A percentile compares a stretch with the other conserved stretches of the same genome.
Evolutionary conservation across 1,140 invertebrate genomes (phyloP).

Genomic region (Subanguina moxae): DNA sequence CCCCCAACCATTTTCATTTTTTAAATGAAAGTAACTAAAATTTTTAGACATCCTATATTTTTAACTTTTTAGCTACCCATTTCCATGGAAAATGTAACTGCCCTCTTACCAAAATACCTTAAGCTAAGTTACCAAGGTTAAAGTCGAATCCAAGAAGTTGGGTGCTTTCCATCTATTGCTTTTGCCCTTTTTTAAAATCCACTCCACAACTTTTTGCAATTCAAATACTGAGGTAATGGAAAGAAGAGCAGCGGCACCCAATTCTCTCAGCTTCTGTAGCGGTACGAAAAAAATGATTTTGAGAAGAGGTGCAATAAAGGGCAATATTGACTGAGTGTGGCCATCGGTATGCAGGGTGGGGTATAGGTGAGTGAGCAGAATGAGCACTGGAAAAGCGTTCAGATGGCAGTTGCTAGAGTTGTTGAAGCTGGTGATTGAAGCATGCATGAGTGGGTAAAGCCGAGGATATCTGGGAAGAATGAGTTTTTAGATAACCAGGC

Average conservation of each 20-base stretch:
- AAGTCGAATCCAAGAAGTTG: background rate
- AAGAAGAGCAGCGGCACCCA: constrained; percentile 23
- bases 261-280: constrained; percentile 16
- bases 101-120: no score
- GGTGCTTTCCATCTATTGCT: background rate
- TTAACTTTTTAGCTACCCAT: no score
- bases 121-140: no score
- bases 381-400: constrained; percentile 35
- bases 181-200: background rate
- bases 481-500: background rate
- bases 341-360: constrained; percentile 12
- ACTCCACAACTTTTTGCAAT: constrained; percentile 16
- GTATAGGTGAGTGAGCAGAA: constrained; percentile 42
- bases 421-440: constrained; percentile 11
- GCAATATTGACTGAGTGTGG: background rate
- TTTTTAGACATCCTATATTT: no score
- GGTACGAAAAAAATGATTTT: constrained; percentile 4
- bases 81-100: no score
- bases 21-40: no score
- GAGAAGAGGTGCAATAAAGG: constrained; percentile 14
- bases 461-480: constrained; percentile 20
- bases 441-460: constrained; percentile 18
- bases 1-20: no score
- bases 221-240: constrained; percentile 16
- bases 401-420: constrained; percentile 15